Evolutionary conservation across 2,113 vertebrate species (phyloP), one percentile per base, ranked within the genome.

Genomic region (Myotis brandtii): DNA sequence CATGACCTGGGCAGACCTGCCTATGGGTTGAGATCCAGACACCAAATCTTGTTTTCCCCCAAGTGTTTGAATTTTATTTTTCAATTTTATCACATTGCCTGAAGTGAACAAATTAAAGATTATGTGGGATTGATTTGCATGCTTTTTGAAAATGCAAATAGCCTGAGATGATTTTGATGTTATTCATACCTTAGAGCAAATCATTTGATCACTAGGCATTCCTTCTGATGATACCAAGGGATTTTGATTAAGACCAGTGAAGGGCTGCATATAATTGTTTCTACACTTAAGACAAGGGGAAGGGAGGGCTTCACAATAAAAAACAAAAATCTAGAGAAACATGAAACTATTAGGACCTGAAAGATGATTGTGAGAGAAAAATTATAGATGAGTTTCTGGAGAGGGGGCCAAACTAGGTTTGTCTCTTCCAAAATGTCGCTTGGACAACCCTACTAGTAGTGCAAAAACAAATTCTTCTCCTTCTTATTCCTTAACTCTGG

Each of bases 111-210:
- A 23, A 81, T 59, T 23, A 84, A 88, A 88, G 32, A 82, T 80
- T 34, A 14, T 84, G 70, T 80, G n/a, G 13, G 17, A 32, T 72
- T 94, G 72, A 82, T 88, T 87, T 76, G 32, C 7, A 54, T 67
- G 27, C 3, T 90, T 54, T 9, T 89, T 94, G 73, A 88, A 95
- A 92, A 80, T 77, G 13, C n/a, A 96, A 77, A 64, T 50, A 87
- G 27, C 50, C 43, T 52, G 12, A 32, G 46, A 56, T 86, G 13
- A 46, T 59, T 89, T 80, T 50, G 25, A 95, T 3, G 25, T 85
- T 75, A 62, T 70, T 88, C 52, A 54, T 48, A 52, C 4, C 46
- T 96, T 25, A 79, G 4, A n/a, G 18, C 32, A 89, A 89, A 62
- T 89, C 70, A 43, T 27, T 67, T 87, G 34, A 54, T 80, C n/a